These are phyloP conservation scores for Dasypus novemcinctus DNA, from an alignment of 2,113 vertebrate genomes.

Conservation along the genomic window DNA sequence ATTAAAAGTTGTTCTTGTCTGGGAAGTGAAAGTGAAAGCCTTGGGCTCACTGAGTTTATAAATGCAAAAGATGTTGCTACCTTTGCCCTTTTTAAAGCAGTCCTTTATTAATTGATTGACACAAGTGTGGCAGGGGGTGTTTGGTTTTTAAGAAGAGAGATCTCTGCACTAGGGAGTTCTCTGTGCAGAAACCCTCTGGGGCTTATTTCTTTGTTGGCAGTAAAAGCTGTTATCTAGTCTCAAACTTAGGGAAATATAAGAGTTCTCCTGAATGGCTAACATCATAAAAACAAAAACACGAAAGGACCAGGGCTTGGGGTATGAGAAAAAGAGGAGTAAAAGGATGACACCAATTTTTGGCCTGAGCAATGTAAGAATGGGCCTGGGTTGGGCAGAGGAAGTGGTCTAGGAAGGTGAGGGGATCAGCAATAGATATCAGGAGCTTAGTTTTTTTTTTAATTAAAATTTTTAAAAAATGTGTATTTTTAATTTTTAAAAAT, in stretches of 20 bases:
- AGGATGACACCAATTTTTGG: neutral
- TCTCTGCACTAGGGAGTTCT: neutral
- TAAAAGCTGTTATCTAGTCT: neutral
- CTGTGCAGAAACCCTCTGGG: neutral
- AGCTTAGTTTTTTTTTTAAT: neutral
- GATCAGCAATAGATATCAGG: neutral
- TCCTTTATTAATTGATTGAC: slow-evolving; percentile 39
- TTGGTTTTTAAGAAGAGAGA: slow-evolving; percentile 22
- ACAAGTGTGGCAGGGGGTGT: slow-evolving; percentile 20
- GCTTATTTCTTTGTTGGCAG: neutral
- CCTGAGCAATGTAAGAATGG: neutral
- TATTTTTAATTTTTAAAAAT: too few relatives aligned
- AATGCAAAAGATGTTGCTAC: neutral
- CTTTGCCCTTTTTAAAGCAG: slow-evolving; percentile 52
- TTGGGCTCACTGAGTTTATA: neutral
- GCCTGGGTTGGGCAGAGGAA: neutral
- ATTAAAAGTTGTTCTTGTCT: too few relatives aligned
- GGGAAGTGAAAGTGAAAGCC: neutral
- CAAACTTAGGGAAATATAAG: neutral
- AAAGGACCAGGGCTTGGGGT: neutral
- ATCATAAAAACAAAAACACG: neutral
- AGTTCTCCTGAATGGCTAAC: neutral
- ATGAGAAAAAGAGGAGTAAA: neutral
- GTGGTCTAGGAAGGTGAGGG: neutral
- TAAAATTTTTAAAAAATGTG: too few relatives aligned